A percentile compares a stretch with the other conserved stretches of the same genome.
phyloP scores from a whole-genome alignment of 1,140 invertebrate species.

The Drosophila tani region DNA sequence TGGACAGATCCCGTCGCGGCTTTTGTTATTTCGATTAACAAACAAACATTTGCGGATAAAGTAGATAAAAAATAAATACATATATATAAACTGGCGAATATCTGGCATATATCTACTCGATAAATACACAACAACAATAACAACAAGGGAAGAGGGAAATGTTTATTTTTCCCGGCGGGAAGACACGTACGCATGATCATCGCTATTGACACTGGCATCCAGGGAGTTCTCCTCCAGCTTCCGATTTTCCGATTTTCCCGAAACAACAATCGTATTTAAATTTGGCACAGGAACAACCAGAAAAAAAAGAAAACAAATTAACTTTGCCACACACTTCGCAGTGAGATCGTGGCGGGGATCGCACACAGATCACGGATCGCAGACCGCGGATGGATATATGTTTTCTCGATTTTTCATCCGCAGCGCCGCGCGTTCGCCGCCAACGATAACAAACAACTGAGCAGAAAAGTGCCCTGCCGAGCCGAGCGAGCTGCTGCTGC shows the following conservation, averaged over 20 bases:
- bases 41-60: conserved; percentile 48
- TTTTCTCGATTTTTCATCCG: conserved; percentile 28
- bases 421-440: conserved; percentile 61
- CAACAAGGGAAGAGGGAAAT: conserved; percentile 3
- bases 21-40: conserved; percentile 54
- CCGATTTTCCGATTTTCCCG: neutral
- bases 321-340: conserved; percentile 17
- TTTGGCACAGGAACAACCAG: conserved; percentile 16
- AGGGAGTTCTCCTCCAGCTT: conserved; percentile 18
- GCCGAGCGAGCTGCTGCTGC: conserved; percentile 1
- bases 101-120: conserved; percentile 23
- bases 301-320: conserved; percentile 4
- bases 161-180: conserved; percentile 34
- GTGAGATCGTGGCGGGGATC: conserved; percentile 25
- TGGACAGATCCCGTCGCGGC: conserved; percentile 22
- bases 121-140: conserved; percentile 13
- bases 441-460: conserved; percentile 78
- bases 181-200: conserved; percentile 46
- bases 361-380: neutral
- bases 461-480: conserved; percentile 27
- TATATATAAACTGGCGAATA: neutral
- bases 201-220: conserved; percentile 14
- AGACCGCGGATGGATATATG: conserved; percentile 1
- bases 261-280: conserved; percentile 30
- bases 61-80: conserved; percentile 62